Base-by-base conservation (phyloP, 2,888 invertebrate genomes). In the Sminthurides aquaticus region DNA sequence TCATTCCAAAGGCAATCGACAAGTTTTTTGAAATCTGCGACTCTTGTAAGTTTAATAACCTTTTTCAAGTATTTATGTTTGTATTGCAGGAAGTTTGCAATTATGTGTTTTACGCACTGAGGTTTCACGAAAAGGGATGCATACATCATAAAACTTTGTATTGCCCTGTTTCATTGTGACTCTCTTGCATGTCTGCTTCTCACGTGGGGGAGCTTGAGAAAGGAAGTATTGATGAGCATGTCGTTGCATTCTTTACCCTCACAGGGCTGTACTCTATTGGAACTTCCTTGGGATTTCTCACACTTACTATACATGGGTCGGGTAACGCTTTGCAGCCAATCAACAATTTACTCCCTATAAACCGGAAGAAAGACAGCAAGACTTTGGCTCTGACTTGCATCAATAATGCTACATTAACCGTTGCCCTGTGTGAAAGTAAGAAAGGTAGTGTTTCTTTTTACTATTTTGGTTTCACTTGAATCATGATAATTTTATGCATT, bases 191-290 rank as follows among this genome's bases (percentile, higher is more conserved):
- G 15, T 34, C 43, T 11, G 43, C 43, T 15, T 34, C 43, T 34
- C 43, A 34, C 15, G 43, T 34, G 43, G 43, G 43, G 43, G 43
- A 34, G 8, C 15, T 34, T 34, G 43, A 34, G 43, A 34, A 34
- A 34, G n/a, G n/a, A n/a, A n/a, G n/a, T n/a, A n/a, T n/a, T n/a
- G n/a, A n/a, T n/a, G n/a, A n/a, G n/a, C n/a, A n/a, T n/a, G n/a
- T n/a, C n/a, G n/a, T n/a, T n/a, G n/a, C n/a, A n/a, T n/a, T n/a
- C n/a, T n/a, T n/a, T n/a, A n/a, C n/a, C n/a, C n/a, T 25, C 52
- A 43, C 56, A 71, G 71, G 65, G 67, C 57, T 71, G 27, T 67
- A 57, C 22, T 63, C 62, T 24, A 58, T 69, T 26, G 71, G 71
- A n/a, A 68, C 64, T 5, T 66, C 68, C 11, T 55, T 71, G 48